Evolutionary conservation across 2,888 invertebrate species (phyloP).

Genomic region (Ischnus inquisitorius): DNA sequence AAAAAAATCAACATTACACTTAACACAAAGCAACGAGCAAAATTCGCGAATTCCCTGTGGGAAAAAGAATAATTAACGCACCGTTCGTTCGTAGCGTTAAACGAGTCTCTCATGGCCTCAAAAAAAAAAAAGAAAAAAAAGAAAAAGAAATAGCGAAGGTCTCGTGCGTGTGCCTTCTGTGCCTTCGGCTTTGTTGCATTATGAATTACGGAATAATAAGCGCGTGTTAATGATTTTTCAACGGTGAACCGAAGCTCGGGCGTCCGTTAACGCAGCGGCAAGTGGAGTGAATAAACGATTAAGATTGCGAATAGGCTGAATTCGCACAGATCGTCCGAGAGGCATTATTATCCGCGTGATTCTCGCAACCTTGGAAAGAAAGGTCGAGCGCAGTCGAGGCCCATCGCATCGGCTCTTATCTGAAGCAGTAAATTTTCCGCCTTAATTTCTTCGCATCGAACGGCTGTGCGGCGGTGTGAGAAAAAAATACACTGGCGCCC

Average conservation of each 20-base stretch:
- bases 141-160: too few relatives aligned
- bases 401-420: too few relatives aligned
- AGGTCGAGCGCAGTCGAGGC: too few relatives aligned
- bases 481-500: too few relatives aligned
- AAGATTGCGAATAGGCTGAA: constrained; percentile 10
- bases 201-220: constrained; percentile 14
- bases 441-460: too few relatives aligned
- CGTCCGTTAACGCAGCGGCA: background rate
- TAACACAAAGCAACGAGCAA: too few relatives aligned
- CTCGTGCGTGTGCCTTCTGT: too few relatives aligned
- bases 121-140: background rate
- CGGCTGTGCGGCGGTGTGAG: too few relatives aligned
- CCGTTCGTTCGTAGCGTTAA: background rate
- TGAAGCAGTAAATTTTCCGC: too few relatives aligned
- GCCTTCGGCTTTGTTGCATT: background rate
- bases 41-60: too few relatives aligned
- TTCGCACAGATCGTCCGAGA: constrained; percentile 22
- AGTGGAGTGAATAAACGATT: constrained; percentile 2
- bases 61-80: constrained; percentile 16
- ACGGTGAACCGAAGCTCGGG: constrained; percentile 12
- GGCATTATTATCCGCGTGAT: background rate
- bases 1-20: background rate
- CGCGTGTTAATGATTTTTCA: background rate
- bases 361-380: background rate
- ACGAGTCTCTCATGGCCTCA: constrained; percentile 11